phyloP scores from a whole-genome alignment of 2,888 invertebrate genomes.

The Eumacrocentrus americanus region DNA sequence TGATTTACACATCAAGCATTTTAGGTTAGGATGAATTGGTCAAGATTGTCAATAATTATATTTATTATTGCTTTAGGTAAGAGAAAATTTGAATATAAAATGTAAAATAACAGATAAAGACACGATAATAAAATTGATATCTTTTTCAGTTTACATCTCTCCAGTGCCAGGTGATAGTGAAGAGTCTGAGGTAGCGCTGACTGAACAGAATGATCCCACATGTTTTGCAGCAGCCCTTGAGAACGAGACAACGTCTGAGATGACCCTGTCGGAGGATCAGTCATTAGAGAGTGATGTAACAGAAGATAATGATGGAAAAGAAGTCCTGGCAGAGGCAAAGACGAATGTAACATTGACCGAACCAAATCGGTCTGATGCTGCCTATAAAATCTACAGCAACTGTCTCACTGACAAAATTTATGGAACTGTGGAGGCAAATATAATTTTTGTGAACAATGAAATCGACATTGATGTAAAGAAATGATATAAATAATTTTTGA shows the following conservation, averaged over 20 bases:
- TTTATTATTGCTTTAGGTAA: constrained; percentile 12
- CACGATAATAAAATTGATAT: neutral
- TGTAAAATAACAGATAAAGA: neutral
- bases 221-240: neutral
- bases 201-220: neutral
- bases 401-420: constrained; percentile 50
- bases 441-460: too few relatives aligned
- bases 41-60: constrained; percentile 2
- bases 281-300: neutral
- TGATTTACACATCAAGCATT: neutral
- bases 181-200: neutral
- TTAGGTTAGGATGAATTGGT: constrained; percentile 20
- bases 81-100: neutral
- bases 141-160: neutral
- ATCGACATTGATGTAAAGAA: too few relatives aligned
- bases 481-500: constrained; percentile 25
- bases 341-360: constrained; percentile 30
- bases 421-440: constrained; percentile 54
- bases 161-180: neutral
- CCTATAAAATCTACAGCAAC: constrained; percentile 37
- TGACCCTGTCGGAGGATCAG: neutral
- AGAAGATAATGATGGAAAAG: neutral
- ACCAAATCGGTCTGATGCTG: constrained; percentile 24
- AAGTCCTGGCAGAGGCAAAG: neutral
- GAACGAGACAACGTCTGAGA: neutral